Evolutionary conservation across 2,888 invertebrate genomes (phyloP), one percentile per base, ranked within the genome.

Genomic region (Leucophora obtusa): DNA sequence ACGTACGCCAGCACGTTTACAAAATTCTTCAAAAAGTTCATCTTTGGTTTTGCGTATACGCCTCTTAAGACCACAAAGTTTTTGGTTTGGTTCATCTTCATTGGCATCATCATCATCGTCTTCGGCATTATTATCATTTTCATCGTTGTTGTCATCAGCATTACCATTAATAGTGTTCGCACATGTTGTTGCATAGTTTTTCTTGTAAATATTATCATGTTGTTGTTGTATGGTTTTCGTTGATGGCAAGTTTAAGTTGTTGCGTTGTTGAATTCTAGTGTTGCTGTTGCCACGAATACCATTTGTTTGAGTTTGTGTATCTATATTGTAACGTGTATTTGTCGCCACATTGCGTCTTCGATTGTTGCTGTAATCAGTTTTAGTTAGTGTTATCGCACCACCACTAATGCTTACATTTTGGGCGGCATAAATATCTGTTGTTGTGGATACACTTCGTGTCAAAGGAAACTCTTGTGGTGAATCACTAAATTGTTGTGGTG

Each of bases 11-110:
- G 90, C 87, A 14, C 86, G 85, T 69, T 88, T 89, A 79, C 90
- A 90, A 76, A 90, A 89, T 76, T 90, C 90, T 72, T 87, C 86
- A 81, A 90, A 90, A n/a, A 90, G 85, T 74, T 90, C 89, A 79
- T 90, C 89, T 84, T 89, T 90, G 65, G 89, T 89, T 83, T 90
- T 89, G 18, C 89, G 87, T 70, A 89, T 84, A 11, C 87, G 86
- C 9, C 89, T 86, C 75, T 88, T 89, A 11, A 90, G 82, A 18
- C 90, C 90, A 60, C 89, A 89, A 11, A 88, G 70, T 53, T 83
- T 82, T 5, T 83, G 84, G 1, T 85, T 83, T 65, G 83, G 82
- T 28, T 83, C 84, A 9, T 84, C 83, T 59, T 83, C 83, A 28
- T 62, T 77, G 11, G 83, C 83, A 14, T 85, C 83, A 28, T 81